Base-by-base conservation (phyloP, 2,888 invertebrate species). In the Macropis europaea region DNA sequence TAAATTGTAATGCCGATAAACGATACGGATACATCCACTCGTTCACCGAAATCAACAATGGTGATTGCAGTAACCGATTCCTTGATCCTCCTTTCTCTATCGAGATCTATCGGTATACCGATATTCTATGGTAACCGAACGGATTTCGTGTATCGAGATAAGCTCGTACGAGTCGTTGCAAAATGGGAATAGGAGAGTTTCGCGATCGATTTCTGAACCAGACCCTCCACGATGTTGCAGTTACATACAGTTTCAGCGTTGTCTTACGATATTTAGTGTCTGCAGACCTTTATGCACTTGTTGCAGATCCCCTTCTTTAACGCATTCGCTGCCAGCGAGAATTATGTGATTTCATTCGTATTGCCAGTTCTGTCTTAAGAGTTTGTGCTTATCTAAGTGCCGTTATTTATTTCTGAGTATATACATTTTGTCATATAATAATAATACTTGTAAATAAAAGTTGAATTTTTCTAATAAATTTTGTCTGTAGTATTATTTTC, bases 111-210 rank as follows among this genome's bases (percentile, higher is more conserved):
- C 66, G 42, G 48, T 64, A 60, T 43, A 45, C 17, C 60, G 56
- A 42, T 63, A 60, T 45, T 56, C 52, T 22, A 60, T 34, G 47
- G 38, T 50, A 54, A 71, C 30, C 38, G 26, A 66, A 59, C 57
- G 38, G 43, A 45, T 45, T 11, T 45, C 48, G 40, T 47, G 72
- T 67, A 60, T 64, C 73, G 68, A 60, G 67, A 68, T 69, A 69
- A 75, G 64, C 15, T 34, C 38, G 43, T 53, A 42, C 60, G 40
- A 53, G 53, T 38, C 19, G 52, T 63, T 74, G 64, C 60, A 43
- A 75, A 60, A 56, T 57, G 52, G 61, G 68, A 73, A 64, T 64
- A 57, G 60, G 22, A 43, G 38, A 43, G 61, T 73, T 68, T 68
- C 48, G 57, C 60, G 68, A 69, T 57, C 54, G 40, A 9, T 67